phyloP scores from a whole-genome alignment of 1,140 invertebrate species.

The Cyclina sinensis region DNA sequence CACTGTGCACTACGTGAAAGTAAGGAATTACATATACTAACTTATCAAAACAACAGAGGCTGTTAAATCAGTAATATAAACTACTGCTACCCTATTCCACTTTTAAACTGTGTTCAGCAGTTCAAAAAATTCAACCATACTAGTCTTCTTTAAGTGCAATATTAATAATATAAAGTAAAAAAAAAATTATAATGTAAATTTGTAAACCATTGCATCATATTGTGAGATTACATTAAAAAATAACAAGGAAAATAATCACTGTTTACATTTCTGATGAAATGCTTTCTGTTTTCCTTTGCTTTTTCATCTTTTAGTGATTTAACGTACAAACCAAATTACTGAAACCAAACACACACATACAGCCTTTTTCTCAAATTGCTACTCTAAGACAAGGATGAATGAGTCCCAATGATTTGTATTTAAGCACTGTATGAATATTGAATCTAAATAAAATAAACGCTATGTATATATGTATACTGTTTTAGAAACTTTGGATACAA shows the following conservation, averaged over 20 bases:
- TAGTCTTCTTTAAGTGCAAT: conserved; percentile 5
- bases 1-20: neutral
- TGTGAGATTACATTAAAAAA: conserved; percentile 56
- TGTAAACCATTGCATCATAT: conserved; percentile 53
- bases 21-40: neutral
- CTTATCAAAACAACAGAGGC: conserved; percentile 32
- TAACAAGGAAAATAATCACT: neutral
- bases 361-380: neutral
- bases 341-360: neutral
- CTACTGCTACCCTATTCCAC: conserved; percentile 35
- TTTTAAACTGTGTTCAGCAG: conserved; percentile 39
- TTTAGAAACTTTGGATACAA: conserved; percentile 61
- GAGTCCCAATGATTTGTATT: conserved; percentile 7
- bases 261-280: neutral
- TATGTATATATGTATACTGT: conserved; percentile 51
- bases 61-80: conserved; percentile 46
- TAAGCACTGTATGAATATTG: conserved; percentile 43
- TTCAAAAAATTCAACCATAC: conserved; percentile 27
- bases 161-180: conserved; percentile 35
- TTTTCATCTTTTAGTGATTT: neutral
- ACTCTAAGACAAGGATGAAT: neutral
- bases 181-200: conserved; percentile 15
- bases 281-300: neutral
- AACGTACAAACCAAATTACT: neutral
- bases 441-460: conserved; percentile 46